Base-by-base conservation (phyloP, 2,888 invertebrate species). In the Plagodis dolabraria region DNA sequence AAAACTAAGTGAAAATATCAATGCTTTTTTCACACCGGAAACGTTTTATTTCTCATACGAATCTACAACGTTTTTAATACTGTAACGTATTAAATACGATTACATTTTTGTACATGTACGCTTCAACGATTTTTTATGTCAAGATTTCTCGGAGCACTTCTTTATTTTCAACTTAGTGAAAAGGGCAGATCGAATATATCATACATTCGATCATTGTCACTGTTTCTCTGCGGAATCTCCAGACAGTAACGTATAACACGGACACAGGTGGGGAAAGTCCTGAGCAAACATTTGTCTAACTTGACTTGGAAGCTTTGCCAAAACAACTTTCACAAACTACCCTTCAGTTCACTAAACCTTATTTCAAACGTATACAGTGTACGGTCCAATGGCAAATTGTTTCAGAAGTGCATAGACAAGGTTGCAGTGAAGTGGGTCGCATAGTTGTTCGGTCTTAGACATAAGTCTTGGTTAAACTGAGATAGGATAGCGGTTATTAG, bases 201-300 rank as follows among this genome's bases (percentile, higher is more conserved):
- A 73, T 65, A 69, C 69, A 63, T 79, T 83, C 82, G 71, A 82
- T 84, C 83, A 80, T 80, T 80, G 84, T 83, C 84, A 77, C 64
- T 57, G 62, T 53, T 65, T 49, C 70, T 69, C 60, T 60, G 68
- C 60, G 72, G 72, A 74, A 80, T 75, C 72, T 76, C 68, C 53
- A 64, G 81, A 80, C 82, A 75, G 66, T 76, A 80, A 83, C 70
- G 75, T 79, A 81, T 77, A 75, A 73, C 75, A 55, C 44, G 69
- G 71, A 61, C 79, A 65, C 84, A 84, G 84, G 82, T 84, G 83
- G 69, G 68, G 68, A 71, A 76, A 75, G 74, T 77, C 72, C 69
- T 70, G 65, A 76, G 77, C 79, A 79, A 80, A 82, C 79, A 81
- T 83, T 82, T 81, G 76, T 83, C 75, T 80, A 76, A 77, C 71